A percentile compares a stretch with the other conserved stretches of the same genome.
These are phyloP conservation scores for Crenuchus spilurus DNA, from an alignment of 2,797 vertebrate genomes.

Conservation along the genomic window DNA sequence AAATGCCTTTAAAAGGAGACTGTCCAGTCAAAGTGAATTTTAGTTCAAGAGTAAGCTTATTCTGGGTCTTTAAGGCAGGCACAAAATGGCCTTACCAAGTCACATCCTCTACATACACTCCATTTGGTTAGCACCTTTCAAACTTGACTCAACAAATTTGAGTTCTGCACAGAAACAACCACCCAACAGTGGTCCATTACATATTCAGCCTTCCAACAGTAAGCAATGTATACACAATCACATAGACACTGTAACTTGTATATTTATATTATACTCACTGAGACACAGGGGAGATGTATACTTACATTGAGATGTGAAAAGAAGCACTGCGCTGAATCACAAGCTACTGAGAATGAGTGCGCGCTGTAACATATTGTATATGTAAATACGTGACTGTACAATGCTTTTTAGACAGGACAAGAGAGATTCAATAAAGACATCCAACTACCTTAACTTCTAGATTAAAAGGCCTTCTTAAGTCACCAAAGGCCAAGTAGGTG, in stretches of 20 bases:
- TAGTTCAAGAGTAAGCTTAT: slow-evolving; percentile 34
- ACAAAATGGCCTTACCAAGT: slow-evolving; percentile 33
- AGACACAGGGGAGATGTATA: slow-evolving; percentile 67
- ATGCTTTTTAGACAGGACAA: slow-evolving; percentile 73
- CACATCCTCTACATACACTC: not conserved
- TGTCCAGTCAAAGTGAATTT: slow-evolving; percentile 25
- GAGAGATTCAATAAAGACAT: slow-evolving; percentile 58
- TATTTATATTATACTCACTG: slow-evolving; percentile 55
- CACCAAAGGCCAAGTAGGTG: slow-evolving; percentile 46
- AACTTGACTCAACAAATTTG: slow-evolving; percentile 20
- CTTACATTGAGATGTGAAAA: slow-evolving; percentile 56
- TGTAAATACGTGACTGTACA: slow-evolving; percentile 81
- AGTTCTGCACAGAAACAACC: not conserved
- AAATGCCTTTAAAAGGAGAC: slow-evolving; percentile 49
- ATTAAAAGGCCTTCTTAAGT: slow-evolving; percentile 27
- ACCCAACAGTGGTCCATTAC: slow-evolving; percentile 25
- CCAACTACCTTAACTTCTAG: slow-evolving; percentile 27
- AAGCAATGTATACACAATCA: slow-evolving; percentile 47
- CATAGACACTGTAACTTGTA: slow-evolving; percentile 43
- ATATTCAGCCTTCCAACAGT: slow-evolving; percentile 19
- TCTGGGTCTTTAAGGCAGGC: slow-evolving; percentile 12
- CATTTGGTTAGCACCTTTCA: not conserved
- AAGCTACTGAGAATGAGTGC: slow-evolving; percentile 76
- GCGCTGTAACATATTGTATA: slow-evolving; percentile 79
- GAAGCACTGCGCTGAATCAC: slow-evolving; percentile 73